A percentile compares a stretch with the other conserved stretches of the same genome.
phyloP scores from a whole-genome alignment of 1,140 invertebrate genomes.

The Panagrolaimus sp. region DNA sequence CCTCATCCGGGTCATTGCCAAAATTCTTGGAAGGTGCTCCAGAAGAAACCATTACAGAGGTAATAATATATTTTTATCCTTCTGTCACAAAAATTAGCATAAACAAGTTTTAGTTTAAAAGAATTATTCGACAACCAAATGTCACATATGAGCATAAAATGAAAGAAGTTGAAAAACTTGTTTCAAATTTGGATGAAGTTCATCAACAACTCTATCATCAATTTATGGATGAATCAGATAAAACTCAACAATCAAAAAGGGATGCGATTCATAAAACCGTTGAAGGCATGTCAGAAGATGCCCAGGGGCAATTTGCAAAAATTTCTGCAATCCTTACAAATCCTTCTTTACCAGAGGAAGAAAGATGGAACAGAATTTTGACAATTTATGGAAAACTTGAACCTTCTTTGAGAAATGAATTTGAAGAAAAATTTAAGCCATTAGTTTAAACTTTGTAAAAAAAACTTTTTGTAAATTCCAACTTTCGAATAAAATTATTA shows the following conservation, averaged over 20 bases:
- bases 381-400: constrained; percentile 3
- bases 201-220: constrained; percentile 3
- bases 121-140: not conserved
- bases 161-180: constrained; percentile 2
- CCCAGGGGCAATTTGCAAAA: not conserved
- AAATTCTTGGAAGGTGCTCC: too few relatives aligned
- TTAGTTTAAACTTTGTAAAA: too few relatives aligned
- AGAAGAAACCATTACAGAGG: too few relatives aligned
- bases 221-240: constrained; percentile 2
- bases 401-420: not conserved
- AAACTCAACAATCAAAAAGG: not conserved
- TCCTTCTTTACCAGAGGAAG: not conserved
- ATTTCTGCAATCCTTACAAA: constrained; percentile 3
- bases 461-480: too few relatives aligned
- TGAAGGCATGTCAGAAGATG: not conserved
- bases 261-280: constrained; percentile 8
- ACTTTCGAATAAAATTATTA: too few relatives aligned
- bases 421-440: constrained; percentile 10
- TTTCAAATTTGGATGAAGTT: not conserved
- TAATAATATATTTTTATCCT: too few relatives aligned
- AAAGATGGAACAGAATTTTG: constrained; percentile 4
- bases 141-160: constrained; percentile 6
- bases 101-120: constrained; percentile 4
- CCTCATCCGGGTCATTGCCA: too few relatives aligned
- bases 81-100: too few relatives aligned